A percentile compares a stretch with the other conserved stretches of the same genome.
phyloP scores from a whole-genome alignment of 2,797 vertebrate species.

The Ptychobarbus kaznakovi region DNA sequence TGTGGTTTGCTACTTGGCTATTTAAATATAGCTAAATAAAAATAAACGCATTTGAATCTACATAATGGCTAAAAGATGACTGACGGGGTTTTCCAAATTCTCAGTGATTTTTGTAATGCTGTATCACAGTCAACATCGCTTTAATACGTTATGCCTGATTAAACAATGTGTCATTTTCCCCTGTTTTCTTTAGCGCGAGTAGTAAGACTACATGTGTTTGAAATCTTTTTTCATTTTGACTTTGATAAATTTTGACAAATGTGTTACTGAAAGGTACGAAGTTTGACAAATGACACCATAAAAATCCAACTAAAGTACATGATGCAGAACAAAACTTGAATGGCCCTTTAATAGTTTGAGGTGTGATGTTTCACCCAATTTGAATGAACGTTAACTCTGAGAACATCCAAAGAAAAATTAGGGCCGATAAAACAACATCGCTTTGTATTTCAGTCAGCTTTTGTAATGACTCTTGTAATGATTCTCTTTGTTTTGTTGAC shows the following conservation, averaged over 20 bases:
- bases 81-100: neutral
- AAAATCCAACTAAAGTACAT: constrained; percentile 63
- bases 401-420: constrained; percentile 53
- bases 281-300: constrained; percentile 73
- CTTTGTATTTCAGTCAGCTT: constrained; percentile 52
- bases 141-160: constrained; percentile 55
- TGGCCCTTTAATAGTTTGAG: constrained; percentile 57
- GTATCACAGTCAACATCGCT: constrained; percentile 40
- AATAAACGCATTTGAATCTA: neutral
- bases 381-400: constrained; percentile 68
- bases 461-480: constrained; percentile 44
- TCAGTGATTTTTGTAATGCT: constrained; percentile 35
- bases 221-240: constrained; percentile 68
- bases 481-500: constrained; percentile 52
- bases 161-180: constrained; percentile 52
- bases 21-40: neutral
- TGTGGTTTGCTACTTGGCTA: neutral
- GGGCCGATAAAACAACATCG: constrained; percentile 57
- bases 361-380: constrained; percentile 64
- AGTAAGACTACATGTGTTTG: constrained; percentile 60
- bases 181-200: constrained; percentile 55
- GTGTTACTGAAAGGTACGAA: constrained; percentile 75
- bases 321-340: constrained; percentile 67
- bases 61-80: neutral
- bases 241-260: constrained; percentile 77